Evolutionary conservation across 2,797 vertebrate species (phyloP).

Genomic region (Neosilurus mollespiculum): DNA sequence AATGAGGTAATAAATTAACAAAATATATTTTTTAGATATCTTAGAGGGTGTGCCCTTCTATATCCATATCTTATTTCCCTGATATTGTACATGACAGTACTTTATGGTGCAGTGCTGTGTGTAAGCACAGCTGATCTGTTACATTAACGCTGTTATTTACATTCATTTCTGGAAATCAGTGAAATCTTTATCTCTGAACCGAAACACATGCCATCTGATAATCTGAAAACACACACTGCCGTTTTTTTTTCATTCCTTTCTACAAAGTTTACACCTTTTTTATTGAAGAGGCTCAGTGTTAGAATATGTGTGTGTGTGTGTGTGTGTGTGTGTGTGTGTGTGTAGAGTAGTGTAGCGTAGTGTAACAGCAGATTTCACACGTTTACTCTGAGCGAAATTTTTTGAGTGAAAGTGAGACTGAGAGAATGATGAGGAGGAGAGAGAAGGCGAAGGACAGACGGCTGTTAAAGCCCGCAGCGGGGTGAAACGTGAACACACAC

Average conservation of each 20-base stretch:
- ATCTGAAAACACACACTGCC: background rate
- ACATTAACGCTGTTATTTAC: background rate
- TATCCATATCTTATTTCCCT: no score
- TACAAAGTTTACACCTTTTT: constrained; percentile 14
- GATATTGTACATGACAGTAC: no score
- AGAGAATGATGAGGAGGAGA: background rate
- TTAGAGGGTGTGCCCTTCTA: no score
- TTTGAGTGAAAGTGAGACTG: constrained; percentile 1
- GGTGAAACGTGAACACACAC: background rate
- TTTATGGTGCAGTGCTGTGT: no score
- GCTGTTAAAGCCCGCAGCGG: background rate
- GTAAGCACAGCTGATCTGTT: no score
- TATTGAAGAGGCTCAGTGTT: background rate
- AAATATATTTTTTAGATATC: no score
- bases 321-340: constrained; percentile 4
- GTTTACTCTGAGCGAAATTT: background rate
- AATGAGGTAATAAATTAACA: no score
- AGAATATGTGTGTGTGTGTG: background rate
- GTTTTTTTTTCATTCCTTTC: no score
- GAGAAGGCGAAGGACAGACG: background rate
- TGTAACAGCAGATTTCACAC: constrained; percentile 31
- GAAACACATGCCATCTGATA: no score
- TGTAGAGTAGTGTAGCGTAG: background rate
- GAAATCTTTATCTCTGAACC: background rate
- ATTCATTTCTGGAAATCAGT: background rate